Conservation (phyloP, 2,797 vertebrate genomes). For the Coregonus sp. region DNA sequence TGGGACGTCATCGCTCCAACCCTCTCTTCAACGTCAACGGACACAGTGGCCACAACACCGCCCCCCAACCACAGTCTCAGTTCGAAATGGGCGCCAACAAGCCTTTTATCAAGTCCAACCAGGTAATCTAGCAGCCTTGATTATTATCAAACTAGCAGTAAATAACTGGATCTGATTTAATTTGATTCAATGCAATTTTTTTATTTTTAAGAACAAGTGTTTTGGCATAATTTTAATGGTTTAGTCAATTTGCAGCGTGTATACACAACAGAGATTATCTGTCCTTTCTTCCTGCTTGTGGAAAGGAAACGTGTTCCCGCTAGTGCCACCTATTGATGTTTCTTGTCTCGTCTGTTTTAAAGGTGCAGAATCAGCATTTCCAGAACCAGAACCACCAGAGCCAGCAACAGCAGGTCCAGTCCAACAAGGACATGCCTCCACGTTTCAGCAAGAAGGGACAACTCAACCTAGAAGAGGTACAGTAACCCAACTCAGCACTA, state of each 20-base stretch:
- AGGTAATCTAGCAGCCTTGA: constrained; percentile 72
- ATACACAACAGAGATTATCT: no score
- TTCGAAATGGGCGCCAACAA: constrained; percentile 94
- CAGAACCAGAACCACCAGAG: constrained; percentile 80
- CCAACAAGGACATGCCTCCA: constrained; percentile 97
- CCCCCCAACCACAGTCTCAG: constrained; percentile 88
- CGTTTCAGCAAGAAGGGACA: constrained; percentile 99
- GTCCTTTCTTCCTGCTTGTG: no score
- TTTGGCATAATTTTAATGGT: no score
- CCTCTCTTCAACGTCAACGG: constrained; percentile 97
- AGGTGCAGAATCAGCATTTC: constrained; percentile 99
- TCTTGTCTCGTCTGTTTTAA: not conserved
- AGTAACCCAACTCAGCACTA: no score
- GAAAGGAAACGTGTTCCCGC: no score
- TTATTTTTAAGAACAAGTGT: not conserved
- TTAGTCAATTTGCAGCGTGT: no score
- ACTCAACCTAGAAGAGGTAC: constrained; percentile 96
- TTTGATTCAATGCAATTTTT: not conserved
- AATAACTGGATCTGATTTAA: not conserved
- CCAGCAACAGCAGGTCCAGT: constrained; percentile 82
- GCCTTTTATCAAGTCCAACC: constrained; percentile 95
- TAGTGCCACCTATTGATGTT: not conserved
- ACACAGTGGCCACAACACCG: constrained; percentile 90
- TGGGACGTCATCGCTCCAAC: constrained; percentile 98
- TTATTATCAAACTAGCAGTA: not conserved